Evolutionary conservation across 1,140 invertebrate genomes (phyloP), one percentile per base, ranked within the genome.

Genomic region (Achatina immaculata): DNA sequence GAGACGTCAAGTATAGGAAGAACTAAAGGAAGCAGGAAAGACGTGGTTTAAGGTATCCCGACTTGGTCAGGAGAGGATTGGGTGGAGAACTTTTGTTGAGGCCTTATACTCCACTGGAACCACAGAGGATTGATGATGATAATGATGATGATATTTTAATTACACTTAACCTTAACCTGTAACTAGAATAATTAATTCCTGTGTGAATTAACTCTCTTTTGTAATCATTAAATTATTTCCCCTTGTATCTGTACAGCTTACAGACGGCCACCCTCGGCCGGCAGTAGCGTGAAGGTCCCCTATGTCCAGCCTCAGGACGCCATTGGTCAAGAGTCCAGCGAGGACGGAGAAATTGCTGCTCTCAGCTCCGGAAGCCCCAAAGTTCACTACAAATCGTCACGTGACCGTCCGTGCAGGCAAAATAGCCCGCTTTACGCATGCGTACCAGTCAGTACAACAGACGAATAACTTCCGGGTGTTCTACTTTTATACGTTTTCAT

Each of bases 401-500:
- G 78, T 31, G 78, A 80, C 16, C 31, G 66, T 4, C 65, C 43
- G 43, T 45, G 34, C 16, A 40, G 78, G n/a, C 78, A 80, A 36
- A 80, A 80, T 45, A 80, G 78, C 58, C 78, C 78, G 0, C 68
- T 80, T n/a, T 80, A 80, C 62, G 78, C 78, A 69, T 80, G 78
- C 62, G 78, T 80, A 31, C 78, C 78, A 1, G 78, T 80, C 34
- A 80, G 68, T 48, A 51, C 78, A 28, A 71, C 68, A n/a, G 78
- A 80, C 48, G 78, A 80, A 14, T 80, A 34, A 80, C 2, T 14
- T 16, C 7, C 7, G 62, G 31, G 24, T 24, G 24, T 24, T 51
- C 24, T 11, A 51, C 11, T 11, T 14, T 51, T 51, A 51, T 51
- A 51, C 48, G n/a, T n/a, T n/a, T n/a, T n/a, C n/a, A n/a, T n/a